phyloP scores from a whole-genome alignment of 2,113 vertebrate genomes.

The Pollimyrus isidori region DNA sequence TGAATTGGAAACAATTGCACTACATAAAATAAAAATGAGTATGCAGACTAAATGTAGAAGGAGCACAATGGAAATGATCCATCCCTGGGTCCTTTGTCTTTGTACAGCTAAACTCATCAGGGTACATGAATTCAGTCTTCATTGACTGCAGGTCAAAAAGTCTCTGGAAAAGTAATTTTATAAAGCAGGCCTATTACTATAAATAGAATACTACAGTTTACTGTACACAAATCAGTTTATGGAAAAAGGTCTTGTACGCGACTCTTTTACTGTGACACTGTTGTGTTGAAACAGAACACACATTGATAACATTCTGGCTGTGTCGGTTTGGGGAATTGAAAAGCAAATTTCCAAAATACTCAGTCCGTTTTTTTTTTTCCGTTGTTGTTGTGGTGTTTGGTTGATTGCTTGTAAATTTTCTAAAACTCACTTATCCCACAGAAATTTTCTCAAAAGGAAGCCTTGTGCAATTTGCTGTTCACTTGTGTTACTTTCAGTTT shows the following conservation, averaged over 20 bases:
- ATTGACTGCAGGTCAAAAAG: background rate
- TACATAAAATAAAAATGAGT: background rate
- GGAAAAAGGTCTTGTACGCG: background rate
- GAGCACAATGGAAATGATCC: background rate
- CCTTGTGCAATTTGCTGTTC: background rate
- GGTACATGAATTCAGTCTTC: background rate
- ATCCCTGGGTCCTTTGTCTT: background rate
- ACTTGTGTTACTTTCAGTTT: background rate
- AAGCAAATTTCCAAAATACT: background rate
- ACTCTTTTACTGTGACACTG: background rate
- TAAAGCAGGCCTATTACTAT: background rate
- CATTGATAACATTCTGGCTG: background rate
- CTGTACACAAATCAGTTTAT: background rate
- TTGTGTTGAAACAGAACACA: background rate
- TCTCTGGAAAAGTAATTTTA: background rate
- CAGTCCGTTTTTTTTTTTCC: background rate
- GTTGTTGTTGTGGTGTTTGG: background rate
- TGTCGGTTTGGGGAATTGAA: background rate
- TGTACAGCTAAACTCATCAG: background rate
- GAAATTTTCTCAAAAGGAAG: background rate
- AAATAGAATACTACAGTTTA: background rate
- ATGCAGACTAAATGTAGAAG: background rate
- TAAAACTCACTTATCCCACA: background rate
- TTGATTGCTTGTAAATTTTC: background rate
- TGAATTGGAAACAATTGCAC: background rate